phyloP scores from a whole-genome alignment of 2,888 invertebrate genomes.

The Anticlea derivata region DNA sequence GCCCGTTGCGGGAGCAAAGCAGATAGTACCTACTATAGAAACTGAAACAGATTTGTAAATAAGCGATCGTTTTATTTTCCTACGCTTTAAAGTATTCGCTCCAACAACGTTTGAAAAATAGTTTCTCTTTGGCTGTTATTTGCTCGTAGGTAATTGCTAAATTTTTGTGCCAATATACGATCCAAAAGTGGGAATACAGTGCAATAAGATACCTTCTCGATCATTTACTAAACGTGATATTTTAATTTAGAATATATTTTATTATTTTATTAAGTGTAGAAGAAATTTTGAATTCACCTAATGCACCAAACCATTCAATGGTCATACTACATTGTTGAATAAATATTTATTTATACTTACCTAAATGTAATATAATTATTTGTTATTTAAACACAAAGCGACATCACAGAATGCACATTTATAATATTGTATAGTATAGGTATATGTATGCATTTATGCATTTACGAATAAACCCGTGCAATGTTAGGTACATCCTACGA shows the following conservation, averaged over 20 bases:
- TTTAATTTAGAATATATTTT: slow-evolving; percentile 28
- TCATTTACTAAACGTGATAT: slow-evolving; percentile 27
- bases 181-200: slow-evolving; percentile 31
- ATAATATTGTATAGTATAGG: slow-evolving; percentile 12
- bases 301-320: slow-evolving; percentile 17
- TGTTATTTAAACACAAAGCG: slow-evolving; percentile 33
- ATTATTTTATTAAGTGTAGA: slow-evolving; percentile 19
- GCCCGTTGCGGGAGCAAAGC: too few species aligned
- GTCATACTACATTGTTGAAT: slow-evolving; percentile 16
- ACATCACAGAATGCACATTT: slow-evolving; percentile 38
- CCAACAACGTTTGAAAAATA: slow-evolving; percentile 26
- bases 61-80: too few species aligned
- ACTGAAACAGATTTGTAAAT: too few species aligned
- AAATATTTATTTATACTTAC: slow-evolving; percentile 21
- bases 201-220: slow-evolving; percentile 24
- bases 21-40: too few species aligned
- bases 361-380: slow-evolving; percentile 19
- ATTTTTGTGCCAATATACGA: slow-evolving; percentile 34
- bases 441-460: background rate
- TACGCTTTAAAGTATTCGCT: background rate
- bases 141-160: slow-evolving; percentile 15
- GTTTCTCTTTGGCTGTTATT: slow-evolving; percentile 25
- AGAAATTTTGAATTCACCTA: slow-evolving; percentile 33
- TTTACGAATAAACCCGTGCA: background rate
- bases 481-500: background rate